Base-by-base conservation (phyloP, 2,888 invertebrate species). In the Acrobasis repandana region DNA sequence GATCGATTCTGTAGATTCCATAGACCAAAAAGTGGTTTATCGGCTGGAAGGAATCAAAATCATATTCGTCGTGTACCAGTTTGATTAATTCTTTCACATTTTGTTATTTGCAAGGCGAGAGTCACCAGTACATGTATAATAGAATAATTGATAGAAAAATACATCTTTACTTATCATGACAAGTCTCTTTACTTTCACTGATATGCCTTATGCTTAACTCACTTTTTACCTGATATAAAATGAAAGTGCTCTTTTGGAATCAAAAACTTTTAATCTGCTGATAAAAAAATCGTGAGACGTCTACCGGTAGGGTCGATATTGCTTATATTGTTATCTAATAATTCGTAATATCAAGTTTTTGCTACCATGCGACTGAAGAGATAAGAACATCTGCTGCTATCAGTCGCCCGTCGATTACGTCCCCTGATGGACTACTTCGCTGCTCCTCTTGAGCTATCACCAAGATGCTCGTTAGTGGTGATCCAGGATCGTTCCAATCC, bases 301-400 rank as follows among this genome's bases (percentile, higher is more conserved):
- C 11, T 20, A 49, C 18, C 20, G 46, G 28, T 47, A 57, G 33
- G 16, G 34, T 57, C 47, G 57, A 47, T 51, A 46, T 52, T 46
- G 20, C 46, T 38, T 33, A 59, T 36, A 28, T 38, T 61, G 79
- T 85, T 90, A 90, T 90, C 90, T 78, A 72, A 67, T 80, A 82
- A 79, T 79, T 75, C 77, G 77, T 76, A 76, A 90, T 89, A 90
- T 88, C 84, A 83, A 85, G 71, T 81, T 88, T 88, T 85, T 79
- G 90, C 90, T 85, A 85, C 85, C 74, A 85, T 81, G 81, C 77
- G 79, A 79, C 76, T 72, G 70, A 67, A 54, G 66, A 77, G 90
- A 90, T 90, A 92, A 90, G 83, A 78, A 69, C 86, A 89, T 89
- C 90, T 81, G 70, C 70, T 75, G 72, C 74, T 90, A 91, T 91